Conservation (phyloP, 2,888 invertebrate species). For the Drosophila merina region DNA sequence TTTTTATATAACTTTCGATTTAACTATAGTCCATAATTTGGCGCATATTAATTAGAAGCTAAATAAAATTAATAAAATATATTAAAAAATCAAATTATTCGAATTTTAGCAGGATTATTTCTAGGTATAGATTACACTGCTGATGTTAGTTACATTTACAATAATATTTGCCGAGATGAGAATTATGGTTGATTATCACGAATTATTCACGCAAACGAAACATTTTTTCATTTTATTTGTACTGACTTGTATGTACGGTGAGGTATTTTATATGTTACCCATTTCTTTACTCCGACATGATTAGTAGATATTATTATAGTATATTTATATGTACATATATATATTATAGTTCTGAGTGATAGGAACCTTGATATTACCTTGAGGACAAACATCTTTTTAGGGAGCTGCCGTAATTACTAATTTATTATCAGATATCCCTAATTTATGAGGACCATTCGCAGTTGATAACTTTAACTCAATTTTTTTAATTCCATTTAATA, state of each 20-base stretch:
- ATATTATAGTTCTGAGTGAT: constrained; percentile 88
- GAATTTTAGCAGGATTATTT: constrained; percentile 89
- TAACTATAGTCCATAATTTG: too few relatives aligned
- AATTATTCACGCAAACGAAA: constrained; percentile 88
- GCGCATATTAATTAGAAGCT: too few relatives aligned
- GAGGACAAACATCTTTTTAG: constrained; percentile 93
- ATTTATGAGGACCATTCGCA: constrained; percentile 90
- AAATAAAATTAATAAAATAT: too few relatives aligned
- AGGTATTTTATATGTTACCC: constrained; percentile 86
- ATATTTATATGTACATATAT: constrained; percentile 31
- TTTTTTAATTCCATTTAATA: constrained; percentile 89
- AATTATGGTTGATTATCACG: constrained; percentile 89
- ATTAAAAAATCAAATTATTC: constrained; percentile 83
- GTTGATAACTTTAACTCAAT: constrained; percentile 90
- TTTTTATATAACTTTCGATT: too few relatives aligned
- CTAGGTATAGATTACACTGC: constrained; percentile 88
- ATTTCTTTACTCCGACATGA: constrained; percentile 86
- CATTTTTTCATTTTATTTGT: constrained; percentile 89
- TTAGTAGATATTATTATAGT: constrained; percentile 85
- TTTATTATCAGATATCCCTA: constrained; percentile 89
- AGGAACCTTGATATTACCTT: constrained; percentile 91
- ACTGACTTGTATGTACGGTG: constrained; percentile 89
- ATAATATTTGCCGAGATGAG: constrained; percentile 89
- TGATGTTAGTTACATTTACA: constrained; percentile 87
- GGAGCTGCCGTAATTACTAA: constrained; percentile 86